phyloP scores from a whole-genome alignment of 92 coral and sea anemone genomes.

The Zoanthus solanderi region DNA sequence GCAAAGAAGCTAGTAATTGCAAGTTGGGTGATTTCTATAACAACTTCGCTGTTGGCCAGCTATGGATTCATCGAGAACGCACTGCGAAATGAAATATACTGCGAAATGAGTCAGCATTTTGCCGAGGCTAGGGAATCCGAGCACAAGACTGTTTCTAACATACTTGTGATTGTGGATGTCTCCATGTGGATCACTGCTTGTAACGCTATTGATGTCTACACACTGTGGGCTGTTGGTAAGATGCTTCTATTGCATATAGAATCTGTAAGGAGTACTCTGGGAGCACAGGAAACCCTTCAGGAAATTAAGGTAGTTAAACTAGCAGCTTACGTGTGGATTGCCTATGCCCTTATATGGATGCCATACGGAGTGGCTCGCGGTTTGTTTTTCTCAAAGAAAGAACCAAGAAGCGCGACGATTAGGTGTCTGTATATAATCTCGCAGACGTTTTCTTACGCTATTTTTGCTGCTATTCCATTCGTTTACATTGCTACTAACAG shows the following conservation, averaged over 20 bases:
- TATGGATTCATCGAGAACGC: too few relatives aligned
- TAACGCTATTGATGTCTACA: not conserved
- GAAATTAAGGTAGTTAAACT: not conserved
- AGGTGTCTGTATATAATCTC: not conserved
- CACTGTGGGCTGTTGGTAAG: constrained; percentile 8
- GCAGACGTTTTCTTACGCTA: not conserved
- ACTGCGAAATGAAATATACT: too few relatives aligned
- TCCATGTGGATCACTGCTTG: too few relatives aligned
- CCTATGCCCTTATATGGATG: constrained; percentile 9
- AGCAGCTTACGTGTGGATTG: not conserved
- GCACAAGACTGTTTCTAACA: not conserved
- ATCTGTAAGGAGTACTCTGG: not conserved
- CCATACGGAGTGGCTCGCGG: not conserved
- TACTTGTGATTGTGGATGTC: not conserved
- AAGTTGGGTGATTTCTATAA: too few relatives aligned
- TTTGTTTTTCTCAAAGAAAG: too few relatives aligned
- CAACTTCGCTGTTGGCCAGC: too few relatives aligned
- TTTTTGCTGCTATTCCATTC: constrained; percentile 9
- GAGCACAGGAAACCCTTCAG: constrained; percentile 17
- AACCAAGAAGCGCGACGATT: not conserved
- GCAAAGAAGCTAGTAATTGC: too few relatives aligned
- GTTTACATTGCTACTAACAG: not conserved
- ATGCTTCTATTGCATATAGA: not conserved
- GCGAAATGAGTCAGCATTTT: not conserved
- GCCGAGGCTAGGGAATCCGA: not conserved